Percentiles rank a stretch among this genome's conserved stretches.
These are phyloP conservation scores for Eulemur rufifrons DNA, from an alignment of 2,113 vertebrate species.

Conservation along the genomic window DNA sequence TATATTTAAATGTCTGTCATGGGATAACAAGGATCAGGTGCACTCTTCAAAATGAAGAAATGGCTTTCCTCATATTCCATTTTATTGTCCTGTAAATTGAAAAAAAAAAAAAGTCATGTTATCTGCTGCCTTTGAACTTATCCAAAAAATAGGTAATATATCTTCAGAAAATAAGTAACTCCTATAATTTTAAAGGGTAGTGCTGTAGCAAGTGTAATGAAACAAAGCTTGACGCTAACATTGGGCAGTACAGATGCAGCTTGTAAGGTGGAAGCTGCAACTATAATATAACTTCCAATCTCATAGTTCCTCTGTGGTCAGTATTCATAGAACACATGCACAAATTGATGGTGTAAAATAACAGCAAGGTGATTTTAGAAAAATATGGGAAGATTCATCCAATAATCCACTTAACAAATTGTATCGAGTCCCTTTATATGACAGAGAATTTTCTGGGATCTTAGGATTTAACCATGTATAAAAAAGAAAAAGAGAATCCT, in stretches of 20 bases:
- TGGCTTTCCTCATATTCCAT: not conserved
- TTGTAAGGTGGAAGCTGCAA: accelerated
- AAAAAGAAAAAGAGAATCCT: not conserved
- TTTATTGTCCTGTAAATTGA: not conserved
- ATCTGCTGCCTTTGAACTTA: not conserved
- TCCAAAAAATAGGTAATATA: not conserved
- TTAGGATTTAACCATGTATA: not conserved
- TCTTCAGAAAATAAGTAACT: not conserved
- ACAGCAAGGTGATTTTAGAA: not conserved
- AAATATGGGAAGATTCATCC: not conserved
- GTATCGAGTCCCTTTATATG: not conserved
- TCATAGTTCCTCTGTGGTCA: not conserved
- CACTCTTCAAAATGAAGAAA: not conserved
- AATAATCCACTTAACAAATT: not conserved
- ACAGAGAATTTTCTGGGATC: not conserved
- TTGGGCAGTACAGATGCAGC: not conserved
- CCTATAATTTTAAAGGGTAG: not conserved
- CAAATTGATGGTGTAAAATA: not conserved
- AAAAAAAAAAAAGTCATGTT: not conserved
- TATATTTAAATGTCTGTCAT: not conserved
- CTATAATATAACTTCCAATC: not conserved
- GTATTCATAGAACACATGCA: not conserved
- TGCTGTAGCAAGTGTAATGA: not conserved
- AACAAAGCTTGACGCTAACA: not conserved
- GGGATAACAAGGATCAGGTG: not conserved